Evolutionary conservation across 2,888 invertebrate genomes (phyloP).

Genomic region (Troides helena): DNA sequence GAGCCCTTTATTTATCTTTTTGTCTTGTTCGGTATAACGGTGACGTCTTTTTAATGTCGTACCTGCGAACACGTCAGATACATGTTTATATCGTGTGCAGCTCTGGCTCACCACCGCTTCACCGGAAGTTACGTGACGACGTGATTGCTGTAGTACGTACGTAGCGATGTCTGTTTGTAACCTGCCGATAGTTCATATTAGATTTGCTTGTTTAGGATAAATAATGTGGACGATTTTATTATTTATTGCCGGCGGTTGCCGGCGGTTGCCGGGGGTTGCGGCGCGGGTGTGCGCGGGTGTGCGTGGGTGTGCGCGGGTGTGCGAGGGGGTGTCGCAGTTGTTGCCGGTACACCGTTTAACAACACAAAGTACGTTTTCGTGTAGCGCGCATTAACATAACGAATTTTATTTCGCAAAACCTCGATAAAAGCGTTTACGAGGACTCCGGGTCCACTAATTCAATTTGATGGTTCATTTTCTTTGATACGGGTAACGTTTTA

Average conservation of each 20-base stretch:
- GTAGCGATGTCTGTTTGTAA: too few species aligned
- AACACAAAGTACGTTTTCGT: slow-evolving; percentile 24
- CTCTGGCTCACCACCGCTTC: too few species aligned
- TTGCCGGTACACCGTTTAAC: slow-evolving; percentile 20
- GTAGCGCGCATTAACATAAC: slow-evolving; percentile 26
- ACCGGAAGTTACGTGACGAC: too few species aligned
- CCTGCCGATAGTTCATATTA: too few species aligned
- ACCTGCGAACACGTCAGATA: too few species aligned
- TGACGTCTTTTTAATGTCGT: too few species aligned
- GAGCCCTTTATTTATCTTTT: too few species aligned
- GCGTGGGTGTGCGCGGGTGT: neutral
- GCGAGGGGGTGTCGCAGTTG: neutral
- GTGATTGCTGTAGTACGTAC: too few species aligned
- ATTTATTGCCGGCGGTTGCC: neutral
- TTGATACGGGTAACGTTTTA: slow-evolving; percentile 10
- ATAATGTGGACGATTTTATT: too few species aligned
- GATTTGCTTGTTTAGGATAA: too few species aligned
- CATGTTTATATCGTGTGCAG: too few species aligned
- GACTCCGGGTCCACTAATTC: slow-evolving; percentile 24
- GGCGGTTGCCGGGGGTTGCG: neutral
- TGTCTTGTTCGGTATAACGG: too few species aligned
- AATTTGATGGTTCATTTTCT: slow-evolving; percentile 20
- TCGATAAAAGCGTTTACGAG: slow-evolving; percentile 27
- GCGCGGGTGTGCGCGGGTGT: neutral
- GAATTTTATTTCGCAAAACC: slow-evolving; percentile 21